Conservation (phyloP, 2,113 vertebrate species). For the Podiceps cristatus region DNA sequence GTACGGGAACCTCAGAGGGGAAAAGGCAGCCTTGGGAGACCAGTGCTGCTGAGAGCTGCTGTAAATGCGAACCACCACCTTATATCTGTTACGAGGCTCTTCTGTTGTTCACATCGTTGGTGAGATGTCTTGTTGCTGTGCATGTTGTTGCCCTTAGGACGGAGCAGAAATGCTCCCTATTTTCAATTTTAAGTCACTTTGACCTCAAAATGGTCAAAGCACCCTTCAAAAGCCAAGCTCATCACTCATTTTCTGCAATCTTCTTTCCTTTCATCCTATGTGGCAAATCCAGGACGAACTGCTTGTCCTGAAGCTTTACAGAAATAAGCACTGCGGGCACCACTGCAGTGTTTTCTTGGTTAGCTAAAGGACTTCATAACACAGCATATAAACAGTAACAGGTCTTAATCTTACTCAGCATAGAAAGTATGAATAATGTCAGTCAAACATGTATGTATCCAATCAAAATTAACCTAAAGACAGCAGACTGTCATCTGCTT, state of each 20-base stretch:
- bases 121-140: neutral
- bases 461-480: constrained; percentile 35
- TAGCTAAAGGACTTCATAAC: neutral
- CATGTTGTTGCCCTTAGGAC: neutral
- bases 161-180: neutral
- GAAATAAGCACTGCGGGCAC: neutral
- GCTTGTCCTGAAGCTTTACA: neutral
- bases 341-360: neutral
- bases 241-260: neutral
- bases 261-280: neutral
- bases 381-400: neutral
- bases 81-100: neutral
- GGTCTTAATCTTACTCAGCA: neutral
- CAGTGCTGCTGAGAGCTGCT: neutral
- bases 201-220: neutral
- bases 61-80: neutral
- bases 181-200: neutral
- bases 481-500: neutral
- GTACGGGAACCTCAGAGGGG: neutral
- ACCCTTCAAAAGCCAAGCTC: neutral
- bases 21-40: neutral
- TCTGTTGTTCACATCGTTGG: neutral
- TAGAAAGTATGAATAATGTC: neutral
- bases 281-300: neutral
- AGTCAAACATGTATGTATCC: neutral